Percentiles rank a stretch among this genome's conserved stretches.
These are phyloP conservation scores for Sphaerophoria rueppellii DNA, from an alignment of 2,888 invertebrate genomes.

Conservation along the genomic window DNA sequence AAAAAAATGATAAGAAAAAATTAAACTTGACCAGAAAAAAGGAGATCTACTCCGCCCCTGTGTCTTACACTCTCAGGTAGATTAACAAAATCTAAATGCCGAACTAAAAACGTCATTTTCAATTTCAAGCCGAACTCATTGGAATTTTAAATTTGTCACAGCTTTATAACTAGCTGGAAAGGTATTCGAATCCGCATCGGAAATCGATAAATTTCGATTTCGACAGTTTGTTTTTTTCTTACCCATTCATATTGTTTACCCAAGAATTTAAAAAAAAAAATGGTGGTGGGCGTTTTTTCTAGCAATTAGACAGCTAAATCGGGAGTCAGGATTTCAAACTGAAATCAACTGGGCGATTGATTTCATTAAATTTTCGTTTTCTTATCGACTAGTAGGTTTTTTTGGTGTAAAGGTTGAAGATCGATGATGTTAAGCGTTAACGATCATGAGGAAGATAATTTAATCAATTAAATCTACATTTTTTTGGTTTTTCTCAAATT, in stretches of 20 bases:
- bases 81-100: slow-evolving; percentile 47
- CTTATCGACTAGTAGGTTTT: slow-evolving; percentile 18
- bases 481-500: not conserved
- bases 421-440: slow-evolving; percentile 59
- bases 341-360: slow-evolving; percentile 45
- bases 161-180: slow-evolving; percentile 16
- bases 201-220: slow-evolving; percentile 67
- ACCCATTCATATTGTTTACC: not conserved
- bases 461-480: slow-evolving; percentile 72
- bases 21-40: no score
- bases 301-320: slow-evolving; percentile 70
- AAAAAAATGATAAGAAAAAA: no score
- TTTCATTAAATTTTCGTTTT: slow-evolving; percentile 3
- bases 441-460: slow-evolving; percentile 67
- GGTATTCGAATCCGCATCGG: slow-evolving; percentile 65
- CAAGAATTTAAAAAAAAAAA: slow-evolving; percentile 1
- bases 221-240: slow-evolving; percentile 55
- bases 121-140: slow-evolving; percentile 66
- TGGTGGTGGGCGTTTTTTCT: slow-evolving; percentile 71
- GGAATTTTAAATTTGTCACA: slow-evolving; percentile 69
- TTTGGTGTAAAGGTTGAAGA: slow-evolving; percentile 19
- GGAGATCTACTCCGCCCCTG: not conserved
- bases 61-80: not conserved
- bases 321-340: slow-evolving; percentile 64
- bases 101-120: slow-evolving; percentile 68